Evolutionary conservation across 2,113 vertebrate genomes (phyloP).

Genomic region (Microtus pennsylvanicus): DNA sequence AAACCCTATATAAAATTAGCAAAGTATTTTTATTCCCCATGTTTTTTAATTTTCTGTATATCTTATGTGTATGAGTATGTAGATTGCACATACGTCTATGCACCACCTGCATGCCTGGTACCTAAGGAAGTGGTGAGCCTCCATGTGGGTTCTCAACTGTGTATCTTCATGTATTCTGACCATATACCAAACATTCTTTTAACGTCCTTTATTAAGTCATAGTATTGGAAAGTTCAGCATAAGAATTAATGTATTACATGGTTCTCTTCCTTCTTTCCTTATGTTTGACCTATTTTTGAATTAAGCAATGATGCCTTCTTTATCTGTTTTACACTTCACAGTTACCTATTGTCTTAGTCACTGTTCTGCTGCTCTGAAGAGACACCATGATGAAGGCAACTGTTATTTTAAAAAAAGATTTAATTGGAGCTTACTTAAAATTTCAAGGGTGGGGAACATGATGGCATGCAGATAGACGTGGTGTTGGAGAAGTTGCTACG

Average conservation of each 20-base stretch:
- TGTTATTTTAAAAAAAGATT: no score
- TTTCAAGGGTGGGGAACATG: no score
- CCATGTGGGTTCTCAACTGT: neutral
- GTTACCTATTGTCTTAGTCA: no score
- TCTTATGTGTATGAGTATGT: neutral
- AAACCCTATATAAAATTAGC: rapidly evolving
- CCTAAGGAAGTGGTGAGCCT: neutral
- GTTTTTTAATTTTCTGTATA: neutral
- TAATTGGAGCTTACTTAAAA: no score
- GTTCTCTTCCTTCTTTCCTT: neutral
- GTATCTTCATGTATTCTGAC: neutral
- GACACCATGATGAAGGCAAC: no score
- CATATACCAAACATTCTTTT: neutral
- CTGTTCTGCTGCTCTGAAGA: no score
- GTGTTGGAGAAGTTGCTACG: neutral
- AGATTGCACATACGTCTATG: neutral
- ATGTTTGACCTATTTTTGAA: neutral
- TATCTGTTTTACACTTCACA: no score
- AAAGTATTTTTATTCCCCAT: neutral
- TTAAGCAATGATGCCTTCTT: neutral
- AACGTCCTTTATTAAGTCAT: neutral
- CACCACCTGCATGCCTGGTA: neutral
- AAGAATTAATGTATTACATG: no score
- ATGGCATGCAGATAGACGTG: no score
- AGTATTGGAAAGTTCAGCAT: neutral